Evolutionary conservation across 2,113 vertebrate genomes (phyloP), one percentile per base, ranked within the genome.

Genomic region (Scatophagus argus): DNA sequence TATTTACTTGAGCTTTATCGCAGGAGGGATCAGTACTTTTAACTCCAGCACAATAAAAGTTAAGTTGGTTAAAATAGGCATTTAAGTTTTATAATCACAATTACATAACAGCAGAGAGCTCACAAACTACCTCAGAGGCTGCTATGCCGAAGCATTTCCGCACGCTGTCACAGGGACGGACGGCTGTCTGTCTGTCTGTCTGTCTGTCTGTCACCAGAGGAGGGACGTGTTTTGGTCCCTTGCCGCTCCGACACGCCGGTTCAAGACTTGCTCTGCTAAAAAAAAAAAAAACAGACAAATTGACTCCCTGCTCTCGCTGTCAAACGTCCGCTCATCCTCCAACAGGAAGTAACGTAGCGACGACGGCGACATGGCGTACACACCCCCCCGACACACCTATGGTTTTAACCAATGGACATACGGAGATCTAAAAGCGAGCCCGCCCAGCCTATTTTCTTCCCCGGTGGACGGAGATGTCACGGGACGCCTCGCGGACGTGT

Each of bases 361-460:
- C 39, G 55, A 49, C 51, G 27, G 32, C 32, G 39, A 31, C 46
- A 17, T 3, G 66, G 23, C 43, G 54, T 7, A n/a, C 65, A 19
- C 92, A 91, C 92, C 87, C 88, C 76, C 83, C 89, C 12, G 88
- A 92, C 93, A 94, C 94, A 93, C 94, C 94, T 88, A 92, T 88
- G 49, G 8, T 47, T 60, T 68, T 16, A 51, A 34, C 94, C 93
- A 95, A 95, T 95, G 79, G 27, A 1, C 25, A n/a, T 0, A 19
- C 55, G 16, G 17, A n/a, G 13, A 38, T 29, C n/a, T 29, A 66
- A 44, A 25, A 38, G 23, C 8, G 27, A 8, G 34, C 31, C 47
- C 51, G 14, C 49, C 47, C 7, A n/a, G n/a, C n/a, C n/a, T n/a
- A n/a, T n/a, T n/a, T n/a, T n/a, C n/a, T n/a, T n/a, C n/a, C n/a